Evolutionary conservation across 2,888 invertebrate species (phyloP), one percentile per base, ranked within the genome.

Genomic region (Drosophila dives): DNA sequence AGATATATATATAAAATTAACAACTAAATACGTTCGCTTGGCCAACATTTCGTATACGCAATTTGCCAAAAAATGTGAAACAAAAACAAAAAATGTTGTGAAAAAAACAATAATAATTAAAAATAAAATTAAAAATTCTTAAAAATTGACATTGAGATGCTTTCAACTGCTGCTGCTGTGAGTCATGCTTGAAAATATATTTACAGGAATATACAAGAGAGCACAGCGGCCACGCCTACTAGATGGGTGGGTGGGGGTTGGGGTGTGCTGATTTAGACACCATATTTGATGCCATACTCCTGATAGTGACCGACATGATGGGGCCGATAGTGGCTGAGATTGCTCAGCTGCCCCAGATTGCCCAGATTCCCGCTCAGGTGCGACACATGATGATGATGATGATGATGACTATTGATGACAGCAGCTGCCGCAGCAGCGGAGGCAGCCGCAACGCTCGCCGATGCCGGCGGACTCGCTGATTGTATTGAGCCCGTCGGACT

Each of bases 201-300:
- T 82, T 85, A 87, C 85, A 86, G 49, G 72, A 85, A 87, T 85
- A 87, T 85, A 85, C 87, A 85, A 84, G 87, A 82, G 85, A 85
- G 85, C 76, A 79, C 84, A 86, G 86, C 77, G 62, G 74, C 68
- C 66, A 55, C 64, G 77, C 64, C 77, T 54, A 40, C 29, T 7
- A 23, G 45, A 23, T 45, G 23, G 23, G 2, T 4, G 10, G 29
- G 29, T 45, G 12, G 17, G 15, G 23, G 15, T 12, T 0, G 11
- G 36, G 26, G 26, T 26, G 26, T 29, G 15, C 23, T 12, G 29
- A 55, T 23, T 90, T 92, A 93, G 73, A 93, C 93, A 70, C 93
- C 92, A 84, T 93, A 93, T 77, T 93, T 93, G 68, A 93, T 93
- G 74, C 93, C 93, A 69, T 93, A 93, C 78, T 93, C 93, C 90